Conservation (phyloP, 2,888 invertebrate species). For the Rhabditophanes sp. region DNA sequence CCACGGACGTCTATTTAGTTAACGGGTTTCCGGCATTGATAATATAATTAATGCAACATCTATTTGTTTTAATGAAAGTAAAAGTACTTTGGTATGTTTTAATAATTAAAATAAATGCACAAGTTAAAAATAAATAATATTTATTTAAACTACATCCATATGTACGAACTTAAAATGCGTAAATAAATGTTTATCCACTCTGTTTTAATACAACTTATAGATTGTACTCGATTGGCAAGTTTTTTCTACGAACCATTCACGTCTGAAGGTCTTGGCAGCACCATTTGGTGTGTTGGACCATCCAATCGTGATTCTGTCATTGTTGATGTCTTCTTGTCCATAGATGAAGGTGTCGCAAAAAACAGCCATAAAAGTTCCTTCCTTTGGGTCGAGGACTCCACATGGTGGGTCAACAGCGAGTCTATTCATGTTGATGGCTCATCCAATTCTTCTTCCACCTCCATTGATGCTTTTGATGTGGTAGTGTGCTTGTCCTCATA, state of each 20-base stretch:
- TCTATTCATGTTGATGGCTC: constrained; percentile 32
- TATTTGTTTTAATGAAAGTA: no score
- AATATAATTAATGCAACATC: no score
- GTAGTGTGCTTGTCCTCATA: constrained; percentile 35
- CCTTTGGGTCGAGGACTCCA: constrained; percentile 36
- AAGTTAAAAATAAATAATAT: no score
- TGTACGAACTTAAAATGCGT: no score
- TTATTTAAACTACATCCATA: no score
- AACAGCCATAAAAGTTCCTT: constrained; percentile 24
- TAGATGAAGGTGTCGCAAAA: constrained; percentile 32
- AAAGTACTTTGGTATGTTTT: no score
- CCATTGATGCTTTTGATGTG: constrained; percentile 23
- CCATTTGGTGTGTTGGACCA: constrained; percentile 32
- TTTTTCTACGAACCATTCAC: constrained; percentile 30
- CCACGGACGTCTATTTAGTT: no score
- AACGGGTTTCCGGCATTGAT: no score
- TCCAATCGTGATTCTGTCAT: constrained; percentile 23
- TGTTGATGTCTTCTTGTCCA: constrained; percentile 19
- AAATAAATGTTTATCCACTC: no score
- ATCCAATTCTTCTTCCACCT: constrained; percentile 27
- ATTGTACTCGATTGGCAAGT: constrained; percentile 28
- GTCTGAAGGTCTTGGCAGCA: constrained; percentile 27
- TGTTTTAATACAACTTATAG: no score
- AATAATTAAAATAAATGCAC: no score
- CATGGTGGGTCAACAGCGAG: constrained; percentile 29